A percentile compares a stretch with the other conserved stretches of the same genome.
Conservation (phyloP, 2,113 vertebrate species). For the Agelaius tricolor region DNA sequence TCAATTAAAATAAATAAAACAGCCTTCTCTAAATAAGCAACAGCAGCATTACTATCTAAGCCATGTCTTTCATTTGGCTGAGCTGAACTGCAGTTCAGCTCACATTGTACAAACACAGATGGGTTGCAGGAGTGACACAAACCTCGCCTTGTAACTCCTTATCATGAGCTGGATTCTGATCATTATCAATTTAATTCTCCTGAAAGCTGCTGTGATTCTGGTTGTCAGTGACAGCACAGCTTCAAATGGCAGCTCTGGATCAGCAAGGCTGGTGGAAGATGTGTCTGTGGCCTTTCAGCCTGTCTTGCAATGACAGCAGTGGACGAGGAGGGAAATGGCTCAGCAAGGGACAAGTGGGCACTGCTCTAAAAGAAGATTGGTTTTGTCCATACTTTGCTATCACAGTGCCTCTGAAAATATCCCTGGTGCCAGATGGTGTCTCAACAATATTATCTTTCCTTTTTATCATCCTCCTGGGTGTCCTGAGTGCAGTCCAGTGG, state of each 20-base stretch:
- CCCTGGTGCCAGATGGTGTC: neutral
- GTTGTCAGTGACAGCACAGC: neutral
- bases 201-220: neutral
- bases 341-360: neutral
- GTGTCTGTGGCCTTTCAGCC: neutral
- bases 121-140: neutral
- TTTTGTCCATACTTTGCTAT: neutral
- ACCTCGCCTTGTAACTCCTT: constrained; percentile 10
- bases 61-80: neutral
- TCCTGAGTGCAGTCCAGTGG: neutral
- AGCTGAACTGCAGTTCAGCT: neutral
- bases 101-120: neutral
- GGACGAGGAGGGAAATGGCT: neutral
- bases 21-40: neutral
- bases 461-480: neutral
- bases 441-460: neutral
- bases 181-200: neutral
- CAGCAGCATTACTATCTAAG: neutral
- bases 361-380: neutral
- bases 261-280: neutral
- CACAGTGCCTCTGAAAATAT: neutral
- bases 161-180: neutral
- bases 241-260: neutral
- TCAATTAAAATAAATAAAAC: neutral
- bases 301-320: neutral